phyloP scores from a whole-genome alignment of 2,888 invertebrate species.

The Phortica magna region DNA sequence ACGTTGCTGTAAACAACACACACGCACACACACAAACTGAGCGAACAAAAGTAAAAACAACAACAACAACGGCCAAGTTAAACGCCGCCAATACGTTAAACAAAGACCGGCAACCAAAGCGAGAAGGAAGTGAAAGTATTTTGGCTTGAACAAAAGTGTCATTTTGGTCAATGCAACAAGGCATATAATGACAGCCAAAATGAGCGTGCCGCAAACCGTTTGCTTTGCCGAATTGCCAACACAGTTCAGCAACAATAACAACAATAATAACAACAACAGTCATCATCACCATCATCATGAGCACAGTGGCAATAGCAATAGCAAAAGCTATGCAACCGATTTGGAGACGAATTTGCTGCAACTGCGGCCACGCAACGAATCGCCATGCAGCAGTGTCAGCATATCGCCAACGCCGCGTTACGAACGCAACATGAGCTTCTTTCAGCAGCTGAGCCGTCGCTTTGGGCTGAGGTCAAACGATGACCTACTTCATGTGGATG shows the following conservation, averaged over 20 bases:
- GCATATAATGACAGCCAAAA: conserved; percentile 34
- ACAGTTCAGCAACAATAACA: conserved; percentile 36
- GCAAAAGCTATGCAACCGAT: conserved; percentile 31
- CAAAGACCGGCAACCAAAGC: conserved; percentile 58
- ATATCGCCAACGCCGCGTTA: conserved; percentile 80
- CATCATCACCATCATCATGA: background rate
- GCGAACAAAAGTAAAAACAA: conserved; percentile 10
- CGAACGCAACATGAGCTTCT: conserved; percentile 82
- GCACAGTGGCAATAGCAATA: background rate
- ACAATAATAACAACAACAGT: conserved; percentile 7
- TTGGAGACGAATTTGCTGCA: conserved; percentile 46
- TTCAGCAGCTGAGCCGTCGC: conserved; percentile 83
- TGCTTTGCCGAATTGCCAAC: conserved; percentile 68
- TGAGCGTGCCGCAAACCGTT: conserved; percentile 67
- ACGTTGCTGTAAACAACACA: conserved; percentile 53
- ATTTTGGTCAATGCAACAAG: background rate
- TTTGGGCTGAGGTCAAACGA: conserved; percentile 81
- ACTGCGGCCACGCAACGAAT: conserved; percentile 51
- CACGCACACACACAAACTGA: conserved; percentile 16
- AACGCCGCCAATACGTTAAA: conserved; percentile 20
- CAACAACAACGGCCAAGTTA: background rate
- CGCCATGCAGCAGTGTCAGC: conserved; percentile 69
- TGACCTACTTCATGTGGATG: conserved; percentile 74
- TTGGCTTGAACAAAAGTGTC: conserved; percentile 8
- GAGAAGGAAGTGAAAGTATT: conserved; percentile 47